Conservation (phyloP, 1,140 invertebrate genomes). For the Drosophila ananassae region DNA sequence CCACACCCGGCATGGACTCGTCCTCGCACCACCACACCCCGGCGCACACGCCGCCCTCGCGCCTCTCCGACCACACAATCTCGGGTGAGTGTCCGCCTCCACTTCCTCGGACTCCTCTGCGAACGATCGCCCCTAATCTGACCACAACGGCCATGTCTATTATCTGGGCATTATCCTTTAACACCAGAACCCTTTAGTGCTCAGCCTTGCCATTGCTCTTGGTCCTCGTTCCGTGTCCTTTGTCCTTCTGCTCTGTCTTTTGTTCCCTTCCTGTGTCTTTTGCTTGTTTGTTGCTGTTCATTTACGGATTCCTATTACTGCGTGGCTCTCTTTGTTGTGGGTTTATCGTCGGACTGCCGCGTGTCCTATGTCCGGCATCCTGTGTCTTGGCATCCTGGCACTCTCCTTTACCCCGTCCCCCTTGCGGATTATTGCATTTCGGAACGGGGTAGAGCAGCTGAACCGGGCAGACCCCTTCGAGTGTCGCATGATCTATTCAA, state of each 20-base stretch:
- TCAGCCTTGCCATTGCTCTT: not conserved
- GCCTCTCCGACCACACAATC: conserved; percentile 83
- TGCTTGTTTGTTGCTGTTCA: conserved; percentile 35
- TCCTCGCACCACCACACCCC: conserved; percentile 86
- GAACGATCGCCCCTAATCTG: conserved; percentile 12
- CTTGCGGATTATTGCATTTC: not conserved
- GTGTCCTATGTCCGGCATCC: conserved; percentile 14
- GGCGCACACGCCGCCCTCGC: conserved; percentile 86
- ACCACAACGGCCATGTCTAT: conserved; percentile 37
- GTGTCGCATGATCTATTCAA: not conserved
- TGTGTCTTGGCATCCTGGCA: conserved; percentile 1
- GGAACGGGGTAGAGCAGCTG: not conserved
- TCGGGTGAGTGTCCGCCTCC: conserved; percentile 69
- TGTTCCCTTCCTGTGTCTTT: conserved; percentile 12
- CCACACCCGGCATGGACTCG: conserved; percentile 83
- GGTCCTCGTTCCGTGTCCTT: not conserved
- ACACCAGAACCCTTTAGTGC: conserved; percentile 31
- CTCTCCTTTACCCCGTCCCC: not conserved
- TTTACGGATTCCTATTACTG: conserved; percentile 34
- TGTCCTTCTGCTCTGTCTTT: not conserved
- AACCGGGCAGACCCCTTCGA: not conserved
- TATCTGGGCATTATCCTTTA: conserved; percentile 45
- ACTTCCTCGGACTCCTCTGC: too few relatives aligned
- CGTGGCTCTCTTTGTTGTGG: conserved; percentile 22
- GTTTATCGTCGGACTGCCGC: conserved; percentile 18